These are phyloP conservation scores for Cossypha polioptera DNA, from an alignment of 2,797 vertebrate species.

Conservation along the genomic window DNA sequence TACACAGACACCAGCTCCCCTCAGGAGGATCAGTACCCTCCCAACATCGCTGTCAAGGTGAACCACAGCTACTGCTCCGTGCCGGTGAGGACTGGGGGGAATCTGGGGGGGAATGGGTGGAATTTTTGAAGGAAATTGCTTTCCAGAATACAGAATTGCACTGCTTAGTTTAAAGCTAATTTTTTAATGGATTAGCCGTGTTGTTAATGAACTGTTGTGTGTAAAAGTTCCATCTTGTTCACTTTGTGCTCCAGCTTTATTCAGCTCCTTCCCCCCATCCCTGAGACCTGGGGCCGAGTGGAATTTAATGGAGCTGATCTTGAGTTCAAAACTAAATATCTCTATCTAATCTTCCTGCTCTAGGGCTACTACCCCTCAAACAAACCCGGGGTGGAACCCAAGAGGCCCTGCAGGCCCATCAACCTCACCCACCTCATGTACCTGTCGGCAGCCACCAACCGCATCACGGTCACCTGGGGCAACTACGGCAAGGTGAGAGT, in stretches of 20 bases:
- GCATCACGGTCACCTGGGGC: slow-evolving; percentile 95
- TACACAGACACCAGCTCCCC: slow-evolving; percentile 94
- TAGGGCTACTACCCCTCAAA: slow-evolving; percentile 99
- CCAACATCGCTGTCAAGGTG: slow-evolving; percentile 97
- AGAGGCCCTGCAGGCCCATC: slow-evolving; percentile 94
- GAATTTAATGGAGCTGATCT: not conserved
- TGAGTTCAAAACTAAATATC: rapidly evolving
- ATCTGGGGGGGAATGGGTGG: rapidly evolving
- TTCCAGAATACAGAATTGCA: not conserved
- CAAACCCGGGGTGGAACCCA: slow-evolving; percentile 96
- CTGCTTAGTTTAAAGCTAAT: not conserved
- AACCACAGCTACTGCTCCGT: slow-evolving; percentile 99
- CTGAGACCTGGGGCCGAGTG: not conserved
- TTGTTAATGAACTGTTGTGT: not conserved
- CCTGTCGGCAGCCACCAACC: slow-evolving; percentile 91
- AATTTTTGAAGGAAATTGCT: not conserved
- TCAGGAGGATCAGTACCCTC: slow-evolving; percentile 98
- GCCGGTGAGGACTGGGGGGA: slow-evolving; percentile 77
- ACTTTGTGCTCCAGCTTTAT: not conserved
- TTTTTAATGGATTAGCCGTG: not conserved
- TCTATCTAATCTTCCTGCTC: not conserved
- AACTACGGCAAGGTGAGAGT: slow-evolving; percentile 93
- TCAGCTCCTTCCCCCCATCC: not conserved
- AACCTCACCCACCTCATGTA: slow-evolving; percentile 98
- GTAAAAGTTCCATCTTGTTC: not conserved